Evolutionary conservation across 2,797 vertebrate genomes (phyloP), one percentile per base, ranked within the genome.

Genomic region (Arremon aurantiirostris): DNA sequence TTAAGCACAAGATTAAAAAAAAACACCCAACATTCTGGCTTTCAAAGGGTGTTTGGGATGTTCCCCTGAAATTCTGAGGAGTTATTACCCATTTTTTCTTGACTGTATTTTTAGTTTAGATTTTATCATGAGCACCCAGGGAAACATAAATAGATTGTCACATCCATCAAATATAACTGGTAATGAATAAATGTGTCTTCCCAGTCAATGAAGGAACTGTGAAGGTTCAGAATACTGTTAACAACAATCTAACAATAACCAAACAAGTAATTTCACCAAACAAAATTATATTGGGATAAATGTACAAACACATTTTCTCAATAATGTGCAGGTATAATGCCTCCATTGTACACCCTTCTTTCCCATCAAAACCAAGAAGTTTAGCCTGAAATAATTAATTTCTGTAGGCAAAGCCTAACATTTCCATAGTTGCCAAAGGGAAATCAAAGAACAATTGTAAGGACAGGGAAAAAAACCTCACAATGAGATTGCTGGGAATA

Each of bases 301-400:
- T 6, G 32, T 66, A 69, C 30, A 83, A 71, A 69, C 8, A 50
- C 7, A n/a, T 69, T 91, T 91, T 76, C 80, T 94, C 47, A 65
- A 19, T 35, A 30, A 66, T 55, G 39, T 59, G 52, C 26, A 79
- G 49, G 12, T 86, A 49, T n/a, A 86, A 86, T 21, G 69, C 66
- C 34, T 88, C 68, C 65, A 63, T 46, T 59, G 66, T 12, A 79
- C 42, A 88, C 26, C 15, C 37, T 71, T 56, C 63, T 89, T 77
- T 80, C 75, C 50, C 90, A 90, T 60, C 66, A 63, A 89, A 85
- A 88, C 44, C 75, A 79, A 81, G 76, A 81, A 63, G 32, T 94
- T 83, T 66, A 91, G 34, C 41, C 46, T 72, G 44, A 89, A 94
- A 94, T 94, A 91, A 95, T 93, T 88, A 86, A 88, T 86, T 90